Evolutionary conservation across 2,888 invertebrate species (phyloP), one percentile per base, ranked within the genome.

Genomic region (Corbicula japonica): DNA sequence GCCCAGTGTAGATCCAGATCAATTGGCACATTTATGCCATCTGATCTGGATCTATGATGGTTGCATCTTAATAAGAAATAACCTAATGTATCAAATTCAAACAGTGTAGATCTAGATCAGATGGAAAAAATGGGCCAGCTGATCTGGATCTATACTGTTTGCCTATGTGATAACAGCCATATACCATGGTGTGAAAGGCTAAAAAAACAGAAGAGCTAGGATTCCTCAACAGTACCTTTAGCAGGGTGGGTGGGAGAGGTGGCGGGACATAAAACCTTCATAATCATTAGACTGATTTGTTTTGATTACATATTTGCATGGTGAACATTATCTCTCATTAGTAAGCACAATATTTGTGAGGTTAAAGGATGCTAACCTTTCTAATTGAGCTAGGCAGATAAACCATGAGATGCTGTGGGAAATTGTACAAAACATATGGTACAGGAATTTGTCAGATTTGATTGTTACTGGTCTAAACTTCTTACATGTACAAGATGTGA

Each of bases 401-500:
- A 23, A 60, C 32, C n/a, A n/a, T 60, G 34, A 46, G 48, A 41
- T 58, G 44, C 48, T 60, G 46, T 70, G 69, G 69, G 69, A 70
- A 70, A 34, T 60, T 18, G 58, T 46, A 46, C 50, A 70, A 70
- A 70, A 58, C 69, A 70, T 32, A 60, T 56, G 60, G 30, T 58
- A 21, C 60, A 58, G 69, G 69, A 56, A 56, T 56, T 26, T 41
- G 28, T 61, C 18, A 28, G 28, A 61, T 61, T 61, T 41, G n/a
- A n/a, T n/a, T 61, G 26, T 30, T 62, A 62, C 62, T 65, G 65
- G 50, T 32, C 26, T 21, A 65, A 65, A 65, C 48, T 65, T 48
- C 65, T 26, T 1, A n/a, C n/a, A n/a, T n/a, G n/a, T n/a, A n/a
- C n/a, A n/a, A n/a, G n/a, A n/a, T n/a, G n/a, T n/a, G n/a, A n/a